Evolutionary conservation across 2,888 invertebrate species (phyloP).

Genomic region (Altica lythri): DNA sequence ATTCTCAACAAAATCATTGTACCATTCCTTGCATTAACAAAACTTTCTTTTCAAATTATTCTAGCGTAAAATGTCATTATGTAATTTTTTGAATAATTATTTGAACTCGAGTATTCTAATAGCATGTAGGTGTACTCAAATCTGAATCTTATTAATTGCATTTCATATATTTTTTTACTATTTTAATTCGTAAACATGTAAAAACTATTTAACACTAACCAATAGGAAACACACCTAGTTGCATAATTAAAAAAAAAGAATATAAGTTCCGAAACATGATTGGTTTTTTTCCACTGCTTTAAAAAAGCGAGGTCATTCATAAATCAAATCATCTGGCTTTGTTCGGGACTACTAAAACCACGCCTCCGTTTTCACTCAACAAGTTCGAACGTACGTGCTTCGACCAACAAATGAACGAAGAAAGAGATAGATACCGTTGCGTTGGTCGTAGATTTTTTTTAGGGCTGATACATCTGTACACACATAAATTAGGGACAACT

Average conservation of each 20-base stretch:
- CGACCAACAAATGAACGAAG: constrained; percentile 4
- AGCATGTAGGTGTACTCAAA: too few relatives aligned
- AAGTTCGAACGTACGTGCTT: constrained; percentile 20
- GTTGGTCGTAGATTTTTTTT: constrained; percentile 6
- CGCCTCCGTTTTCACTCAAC: constrained; percentile 22
- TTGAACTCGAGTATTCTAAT: too few relatives aligned
- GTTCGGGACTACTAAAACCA: constrained; percentile 16
- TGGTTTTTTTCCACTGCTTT: constrained; percentile 17
- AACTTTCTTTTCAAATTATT: constrained; percentile 7
- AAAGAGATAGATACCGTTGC: constrained; percentile 9
- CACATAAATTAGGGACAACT: constrained; percentile 18
- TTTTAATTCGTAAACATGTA: too few relatives aligned
- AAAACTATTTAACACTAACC: too few relatives aligned
- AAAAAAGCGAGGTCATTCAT: constrained; percentile 25
- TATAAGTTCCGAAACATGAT: constrained; percentile 18
- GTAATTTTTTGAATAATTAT: neutral
- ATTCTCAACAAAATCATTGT: constrained; percentile 13
- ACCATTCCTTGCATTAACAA: constrained; percentile 4
- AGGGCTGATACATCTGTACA: constrained; percentile 11
- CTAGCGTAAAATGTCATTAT: constrained; percentile 1
- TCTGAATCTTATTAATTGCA: too few relatives aligned
- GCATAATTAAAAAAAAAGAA: constrained; percentile 10
- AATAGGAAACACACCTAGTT: constrained; percentile 11
- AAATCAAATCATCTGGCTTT: constrained; percentile 28
- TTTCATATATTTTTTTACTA: too few relatives aligned